Evolutionary conservation across 2,113 vertebrate species (phyloP).

Genomic region (Mustela nigripes): DNA sequence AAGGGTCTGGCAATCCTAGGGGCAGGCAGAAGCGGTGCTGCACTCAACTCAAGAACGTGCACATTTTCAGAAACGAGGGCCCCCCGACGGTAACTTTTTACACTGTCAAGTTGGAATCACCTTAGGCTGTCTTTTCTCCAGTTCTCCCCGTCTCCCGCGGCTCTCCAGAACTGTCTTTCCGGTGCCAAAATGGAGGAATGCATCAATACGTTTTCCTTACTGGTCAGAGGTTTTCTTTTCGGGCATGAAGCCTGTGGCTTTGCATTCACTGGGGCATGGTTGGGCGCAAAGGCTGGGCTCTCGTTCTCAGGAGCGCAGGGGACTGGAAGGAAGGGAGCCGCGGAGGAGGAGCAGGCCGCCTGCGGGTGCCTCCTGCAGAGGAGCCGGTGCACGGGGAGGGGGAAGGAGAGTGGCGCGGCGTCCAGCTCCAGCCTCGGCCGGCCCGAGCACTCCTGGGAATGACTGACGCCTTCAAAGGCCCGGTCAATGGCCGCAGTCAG

Average conservation of each 20-base stretch:
- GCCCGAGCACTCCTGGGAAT: conserved; percentile 48
- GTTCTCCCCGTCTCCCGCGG: conserved; percentile 64
- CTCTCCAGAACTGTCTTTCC: conserved; percentile 76
- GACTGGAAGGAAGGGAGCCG: neutral
- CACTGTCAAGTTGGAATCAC: conserved; percentile 60
- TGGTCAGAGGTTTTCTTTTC: conserved; percentile 77
- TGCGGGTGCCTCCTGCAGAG: conserved; percentile 36
- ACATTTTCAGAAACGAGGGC: neutral
- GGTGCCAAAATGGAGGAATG: conserved; percentile 59
- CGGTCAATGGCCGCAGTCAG: conserved; percentile 83
- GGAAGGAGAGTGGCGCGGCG: neutral
- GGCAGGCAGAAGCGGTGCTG: neutral
- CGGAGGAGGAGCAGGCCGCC: neutral
- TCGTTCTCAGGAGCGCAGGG: conserved; percentile 51
- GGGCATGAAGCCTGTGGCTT: conserved; percentile 29
- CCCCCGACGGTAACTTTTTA: neutral
- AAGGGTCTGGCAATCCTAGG: neutral
- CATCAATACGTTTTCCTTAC: conserved; percentile 77
- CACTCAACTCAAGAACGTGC: neutral
- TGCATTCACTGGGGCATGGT: neutral
- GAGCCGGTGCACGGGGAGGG: neutral
- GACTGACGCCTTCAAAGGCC: conserved; percentile 76
- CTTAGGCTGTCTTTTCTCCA: conserved; percentile 74
- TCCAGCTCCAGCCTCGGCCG: conserved; percentile 28
- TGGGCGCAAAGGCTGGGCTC: conserved; percentile 44